Conservation (phyloP, 1,140 invertebrate species). For the Pissodes strobi region DNA sequence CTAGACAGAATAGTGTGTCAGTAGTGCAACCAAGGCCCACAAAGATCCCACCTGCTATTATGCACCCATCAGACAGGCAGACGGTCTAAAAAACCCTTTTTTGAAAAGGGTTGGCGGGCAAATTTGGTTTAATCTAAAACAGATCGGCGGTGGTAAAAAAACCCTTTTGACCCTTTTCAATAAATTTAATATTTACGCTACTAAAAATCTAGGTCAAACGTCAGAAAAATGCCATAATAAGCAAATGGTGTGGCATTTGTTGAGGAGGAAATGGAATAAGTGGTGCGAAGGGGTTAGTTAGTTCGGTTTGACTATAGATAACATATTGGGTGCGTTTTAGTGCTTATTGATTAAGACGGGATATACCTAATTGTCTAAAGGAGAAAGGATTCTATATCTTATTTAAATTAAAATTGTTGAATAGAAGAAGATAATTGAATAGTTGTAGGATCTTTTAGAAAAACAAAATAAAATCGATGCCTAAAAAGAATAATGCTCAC, state of each 20-base stretch:
- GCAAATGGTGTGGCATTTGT: conserved; percentile 20
- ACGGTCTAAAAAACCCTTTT: conserved; percentile 11
- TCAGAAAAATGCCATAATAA: conserved; percentile 13
- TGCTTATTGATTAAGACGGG: too few relatives aligned
- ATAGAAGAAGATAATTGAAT: too few relatives aligned
- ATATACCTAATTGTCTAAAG: too few relatives aligned
- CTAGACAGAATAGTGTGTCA: too few relatives aligned
- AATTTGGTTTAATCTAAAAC: conserved; percentile 27
- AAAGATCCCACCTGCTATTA: conserved; percentile 21
- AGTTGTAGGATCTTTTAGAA: too few relatives aligned
- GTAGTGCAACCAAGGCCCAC: too few relatives aligned
- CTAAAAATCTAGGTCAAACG: conserved; percentile 18
- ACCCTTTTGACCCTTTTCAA: conserved; percentile 20
- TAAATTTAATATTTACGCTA: conserved; percentile 22
- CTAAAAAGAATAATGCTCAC: too few relatives aligned
- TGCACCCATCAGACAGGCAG: neutral
- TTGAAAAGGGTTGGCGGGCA: conserved; percentile 25
- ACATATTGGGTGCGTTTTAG: too few relatives aligned
- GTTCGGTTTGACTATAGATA: too few relatives aligned
- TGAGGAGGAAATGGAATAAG: conserved; percentile 4
- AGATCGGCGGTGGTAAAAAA: conserved; percentile 18
- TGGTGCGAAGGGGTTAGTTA: neutral
- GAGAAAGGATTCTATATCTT: too few relatives aligned
- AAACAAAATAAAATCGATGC: too few relatives aligned
- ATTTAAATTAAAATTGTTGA: too few relatives aligned